Base-by-base conservation (phyloP, 2,888 invertebrate genomes). In the Nezara viridula region DNA sequence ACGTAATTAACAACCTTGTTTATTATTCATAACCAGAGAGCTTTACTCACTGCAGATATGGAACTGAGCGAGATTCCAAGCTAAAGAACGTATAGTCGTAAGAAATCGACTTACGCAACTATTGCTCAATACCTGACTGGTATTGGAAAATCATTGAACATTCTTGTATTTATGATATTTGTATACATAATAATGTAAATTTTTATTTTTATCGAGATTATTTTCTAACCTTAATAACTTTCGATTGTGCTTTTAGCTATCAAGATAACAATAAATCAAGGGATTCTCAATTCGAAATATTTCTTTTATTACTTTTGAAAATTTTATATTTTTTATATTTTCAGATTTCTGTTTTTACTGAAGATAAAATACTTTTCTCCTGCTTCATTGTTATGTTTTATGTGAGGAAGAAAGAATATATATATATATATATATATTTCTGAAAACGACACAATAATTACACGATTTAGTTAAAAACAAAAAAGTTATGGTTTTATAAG, bases 91-190 rank as follows among this genome's bases (percentile, higher is more conserved):
- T 6, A 16, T 44, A 44, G 81, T 40, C 14, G 81, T 81, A 81
- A 24, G 81, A 40, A 81, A 81, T 81, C 6, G n/a, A 4, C 12
- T 81, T 81, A 47, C 44, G 44, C 14, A 81, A 81, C 40, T 44
- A 81, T 81, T 81, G 81, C 81, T 44, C 81, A 81, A 81, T 81
- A n/a, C 7, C 44, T 81, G 44, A 44, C 16, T 81, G 81, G 24
- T 24, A n/a, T 44, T 81, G 81, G 47, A 44, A 81, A 81, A 44
- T 32, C 27, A 73, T 37, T 24, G 2, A 73, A 9, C 19, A 19
- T 73, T 73, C 32, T 37, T 73, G 19, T 37, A 73, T 37, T 37
- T 73, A 73, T n/a, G n/a, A n/a, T n/a, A n/a, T n/a, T n/a, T n/a
- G n/a, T 73, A 37, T 73, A 19, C 27, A 73, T 73, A 73, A 2